These are phyloP conservation scores for Matsumyia berberina DNA, from an alignment of 2,888 invertebrate species.

Conservation along the genomic window DNA sequence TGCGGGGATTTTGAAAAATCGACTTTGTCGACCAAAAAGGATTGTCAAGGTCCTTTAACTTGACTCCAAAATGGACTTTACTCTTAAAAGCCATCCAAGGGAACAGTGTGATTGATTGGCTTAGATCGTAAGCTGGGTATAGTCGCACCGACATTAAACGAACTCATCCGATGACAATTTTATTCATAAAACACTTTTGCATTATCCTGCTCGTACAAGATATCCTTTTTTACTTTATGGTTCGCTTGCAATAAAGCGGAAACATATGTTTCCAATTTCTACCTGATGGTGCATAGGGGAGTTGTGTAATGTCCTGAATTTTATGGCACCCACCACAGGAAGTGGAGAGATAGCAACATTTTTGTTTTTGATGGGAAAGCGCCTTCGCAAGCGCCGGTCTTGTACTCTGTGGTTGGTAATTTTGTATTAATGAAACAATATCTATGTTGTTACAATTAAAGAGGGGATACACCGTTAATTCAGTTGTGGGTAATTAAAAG, in stretches of 20 bases:
- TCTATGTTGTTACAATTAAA: slow-evolving; percentile 43
- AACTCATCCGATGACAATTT: slow-evolving; percentile 30
- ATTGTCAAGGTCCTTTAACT: slow-evolving; percentile 44
- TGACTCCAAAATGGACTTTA: slow-evolving; percentile 27
- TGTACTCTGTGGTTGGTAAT: slow-evolving; percentile 50
- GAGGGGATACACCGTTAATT: slow-evolving; percentile 49
- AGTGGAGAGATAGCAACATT: not conserved
- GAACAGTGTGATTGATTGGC: slow-evolving; percentile 46
- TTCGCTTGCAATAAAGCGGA: not conserved
- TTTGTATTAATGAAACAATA: slow-evolving; percentile 68
- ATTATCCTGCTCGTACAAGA: too few species aligned
- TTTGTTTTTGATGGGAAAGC: too few species aligned
- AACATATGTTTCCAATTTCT: slow-evolving; percentile 53
- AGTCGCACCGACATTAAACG: not conserved
- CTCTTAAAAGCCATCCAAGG: slow-evolving; percentile 36
- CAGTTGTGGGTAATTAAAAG: slow-evolving; percentile 44
- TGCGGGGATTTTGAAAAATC: slow-evolving; percentile 42
- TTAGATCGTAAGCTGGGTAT: slow-evolving; percentile 1
- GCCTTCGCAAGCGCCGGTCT: slow-evolving; percentile 3
- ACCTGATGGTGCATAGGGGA: slow-evolving; percentile 47
- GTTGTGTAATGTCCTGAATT: slow-evolving; percentile 51
- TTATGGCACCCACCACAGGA: slow-evolving; percentile 8
- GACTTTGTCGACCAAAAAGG: slow-evolving; percentile 19
- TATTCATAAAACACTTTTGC: slow-evolving; percentile 6
- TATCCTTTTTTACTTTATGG: not conserved